These are phyloP conservation scores for Columba livia DNA, from an alignment of 2,113 vertebrate genomes.

Conservation along the genomic window DNA sequence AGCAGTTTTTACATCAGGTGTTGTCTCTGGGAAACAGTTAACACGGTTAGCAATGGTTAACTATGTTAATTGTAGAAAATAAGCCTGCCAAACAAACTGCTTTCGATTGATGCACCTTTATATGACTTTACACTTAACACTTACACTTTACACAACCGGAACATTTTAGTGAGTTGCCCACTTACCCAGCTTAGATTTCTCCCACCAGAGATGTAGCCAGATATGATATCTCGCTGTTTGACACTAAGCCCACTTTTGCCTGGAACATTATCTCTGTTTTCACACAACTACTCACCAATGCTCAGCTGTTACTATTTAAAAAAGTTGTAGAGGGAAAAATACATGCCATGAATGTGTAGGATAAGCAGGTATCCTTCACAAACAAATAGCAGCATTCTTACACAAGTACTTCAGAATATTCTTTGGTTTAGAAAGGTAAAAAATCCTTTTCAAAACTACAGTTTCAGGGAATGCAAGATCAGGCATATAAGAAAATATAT, in stretches of 20 bases:
- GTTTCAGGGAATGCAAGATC: background rate
- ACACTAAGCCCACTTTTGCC: background rate
- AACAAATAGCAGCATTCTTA: background rate
- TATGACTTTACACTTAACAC: background rate
- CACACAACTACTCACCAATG: background rate
- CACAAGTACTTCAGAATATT: background rate
- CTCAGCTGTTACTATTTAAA: background rate
- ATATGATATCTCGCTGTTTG: background rate
- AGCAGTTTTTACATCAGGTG: slow-evolving; percentile 4
- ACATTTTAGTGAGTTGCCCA: background rate
- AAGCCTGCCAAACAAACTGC: background rate
- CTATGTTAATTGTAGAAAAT: background rate
- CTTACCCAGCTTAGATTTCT: background rate
- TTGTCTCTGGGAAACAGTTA: slow-evolving; percentile 24
- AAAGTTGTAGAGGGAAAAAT: background rate
- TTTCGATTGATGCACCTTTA: background rate
- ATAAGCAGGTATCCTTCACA: background rate
- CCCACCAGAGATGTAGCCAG: background rate
- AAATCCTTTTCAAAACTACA: background rate
- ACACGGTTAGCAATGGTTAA: slow-evolving; percentile 8
- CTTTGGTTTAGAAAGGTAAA: background rate
- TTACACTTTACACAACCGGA: background rate
- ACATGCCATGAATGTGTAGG: background rate
- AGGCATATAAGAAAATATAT: background rate
- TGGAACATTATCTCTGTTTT: background rate